A percentile compares a stretch with the other conserved stretches of the same genome.
phyloP scores from a whole-genome alignment of 2,113 vertebrate genomes.

The Ciconia maguari region DNA sequence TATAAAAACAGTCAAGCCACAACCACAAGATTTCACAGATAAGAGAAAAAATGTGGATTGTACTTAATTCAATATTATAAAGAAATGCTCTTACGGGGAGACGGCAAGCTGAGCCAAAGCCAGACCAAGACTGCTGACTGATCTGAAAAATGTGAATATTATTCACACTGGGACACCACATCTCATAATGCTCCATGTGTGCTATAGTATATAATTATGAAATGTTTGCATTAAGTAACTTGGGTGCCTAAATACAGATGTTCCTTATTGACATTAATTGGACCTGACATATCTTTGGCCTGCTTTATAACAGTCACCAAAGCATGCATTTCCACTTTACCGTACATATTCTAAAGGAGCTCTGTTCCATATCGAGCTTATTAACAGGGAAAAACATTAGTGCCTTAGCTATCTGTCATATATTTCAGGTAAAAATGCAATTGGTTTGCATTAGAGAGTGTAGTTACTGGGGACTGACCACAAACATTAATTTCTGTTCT shows the following conservation, averaged over 20 bases:
- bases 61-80: constrained; percentile 82
- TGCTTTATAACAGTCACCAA: constrained; percentile 74
- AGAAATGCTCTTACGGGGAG: constrained; percentile 75
- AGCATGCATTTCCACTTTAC: constrained; percentile 67
- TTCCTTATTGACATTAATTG: constrained; percentile 83
- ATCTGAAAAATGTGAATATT: constrained; percentile 81
- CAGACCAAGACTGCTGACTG: constrained; percentile 80
- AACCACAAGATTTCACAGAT: constrained; percentile 84
- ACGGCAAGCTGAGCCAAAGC: constrained; percentile 69
- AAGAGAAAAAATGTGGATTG: constrained; percentile 78
- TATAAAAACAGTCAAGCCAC: constrained; percentile 76
- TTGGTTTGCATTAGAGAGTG: constrained; percentile 31
- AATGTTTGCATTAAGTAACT: constrained; percentile 82
- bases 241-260: constrained; percentile 84
- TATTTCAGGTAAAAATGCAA: constrained; percentile 67
- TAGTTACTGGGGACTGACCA: constrained; percentile 22
- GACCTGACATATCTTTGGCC: constrained; percentile 82
- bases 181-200: constrained; percentile 76
- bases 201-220: constrained; percentile 78
- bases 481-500: constrained; percentile 35
- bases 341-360: constrained; percentile 71
- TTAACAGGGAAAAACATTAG: constrained; percentile 57
- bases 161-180: constrained; percentile 80
- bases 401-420: constrained; percentile 65
- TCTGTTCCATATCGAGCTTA: constrained; percentile 75